Percentiles rank a stretch among this genome's conserved stretches.
These are phyloP conservation scores for Cerastoderma edule DNA, from an alignment of 2,888 invertebrate genomes.

Conservation along the genomic window DNA sequence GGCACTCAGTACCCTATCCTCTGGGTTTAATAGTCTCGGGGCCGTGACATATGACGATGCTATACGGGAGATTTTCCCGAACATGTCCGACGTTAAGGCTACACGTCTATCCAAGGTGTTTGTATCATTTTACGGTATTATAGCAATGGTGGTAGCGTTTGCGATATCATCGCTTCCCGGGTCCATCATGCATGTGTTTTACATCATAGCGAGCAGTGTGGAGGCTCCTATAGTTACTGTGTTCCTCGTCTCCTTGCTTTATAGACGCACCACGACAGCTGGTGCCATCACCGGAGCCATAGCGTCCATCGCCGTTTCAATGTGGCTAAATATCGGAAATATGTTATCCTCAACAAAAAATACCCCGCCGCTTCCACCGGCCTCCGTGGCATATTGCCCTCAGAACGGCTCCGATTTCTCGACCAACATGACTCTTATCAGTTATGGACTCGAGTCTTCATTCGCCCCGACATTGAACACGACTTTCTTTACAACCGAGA, in stretches of 20 bases:
- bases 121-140: conserved; percentile 32
- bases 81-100: conserved; percentile 24
- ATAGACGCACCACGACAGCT: conserved; percentile 33
- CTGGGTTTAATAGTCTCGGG: conserved; percentile 33
- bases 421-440: neutral
- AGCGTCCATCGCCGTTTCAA: conserved; percentile 21
- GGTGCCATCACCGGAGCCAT: conserved; percentile 31
- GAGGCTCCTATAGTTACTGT: conserved; percentile 36
- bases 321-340: conserved; percentile 33
- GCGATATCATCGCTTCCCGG: conserved; percentile 26
- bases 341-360: conserved; percentile 15
- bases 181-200: conserved; percentile 17
- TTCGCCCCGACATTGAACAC: neutral
- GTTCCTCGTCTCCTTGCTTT: conserved; percentile 35
- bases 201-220: conserved; percentile 31
- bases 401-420: neutral
- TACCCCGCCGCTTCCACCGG: conserved; percentile 27
- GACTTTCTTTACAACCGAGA: neutral
- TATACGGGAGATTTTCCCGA: conserved; percentile 14
- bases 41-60: conserved; percentile 38
- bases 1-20: conserved; percentile 39
- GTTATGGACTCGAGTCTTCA: too few species aligned
- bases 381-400: conserved; percentile 22
- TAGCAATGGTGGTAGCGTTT: conserved; percentile 33
- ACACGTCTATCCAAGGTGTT: conserved; percentile 35